Conservation (phyloP, 1,140 invertebrate genomes). For the Aphelinus atriplicis region DNA sequence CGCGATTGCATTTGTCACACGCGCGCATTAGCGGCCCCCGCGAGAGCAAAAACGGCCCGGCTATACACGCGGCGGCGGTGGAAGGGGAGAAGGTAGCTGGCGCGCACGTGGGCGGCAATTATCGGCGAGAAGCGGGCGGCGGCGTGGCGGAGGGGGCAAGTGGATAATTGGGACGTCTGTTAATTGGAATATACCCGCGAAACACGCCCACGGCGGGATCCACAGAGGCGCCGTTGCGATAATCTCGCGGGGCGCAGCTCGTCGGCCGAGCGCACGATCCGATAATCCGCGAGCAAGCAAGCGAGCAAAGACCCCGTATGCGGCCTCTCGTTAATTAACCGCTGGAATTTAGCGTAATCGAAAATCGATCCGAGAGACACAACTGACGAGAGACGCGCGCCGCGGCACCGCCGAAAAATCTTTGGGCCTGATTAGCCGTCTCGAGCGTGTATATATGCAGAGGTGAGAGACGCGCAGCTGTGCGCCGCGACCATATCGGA, state of each 20-base stretch:
- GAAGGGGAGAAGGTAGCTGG: constrained; percentile 7
- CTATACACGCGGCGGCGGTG: neutral
- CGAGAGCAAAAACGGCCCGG: no score
- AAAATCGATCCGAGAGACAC: neutral
- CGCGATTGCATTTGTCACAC: constrained; percentile 22
- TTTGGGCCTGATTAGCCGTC: no score
- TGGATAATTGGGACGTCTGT: constrained; percentile 52
- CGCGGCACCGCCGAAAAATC: no score
- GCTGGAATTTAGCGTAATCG: constrained; percentile 20
- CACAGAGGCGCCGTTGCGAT: constrained; percentile 41
- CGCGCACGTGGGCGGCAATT: constrained; percentile 46
- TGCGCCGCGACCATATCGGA: no score
- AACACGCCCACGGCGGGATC: constrained; percentile 40
- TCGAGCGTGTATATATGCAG: no score
- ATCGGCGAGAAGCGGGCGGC: constrained; percentile 44
- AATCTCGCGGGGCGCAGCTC: constrained; percentile 8
- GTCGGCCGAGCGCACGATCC: no score
- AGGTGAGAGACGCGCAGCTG: no score
- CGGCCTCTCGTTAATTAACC: constrained; percentile 14
- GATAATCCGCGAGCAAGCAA: no score
- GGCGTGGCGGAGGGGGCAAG: constrained; percentile 45
- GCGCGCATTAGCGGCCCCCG: neutral
- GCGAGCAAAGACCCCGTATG: no score
- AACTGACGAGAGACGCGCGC: no score
- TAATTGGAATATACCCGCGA: constrained; percentile 46